Conservation (phyloP, 2,888 invertebrate species). For the Melinopterus prodromus region DNA sequence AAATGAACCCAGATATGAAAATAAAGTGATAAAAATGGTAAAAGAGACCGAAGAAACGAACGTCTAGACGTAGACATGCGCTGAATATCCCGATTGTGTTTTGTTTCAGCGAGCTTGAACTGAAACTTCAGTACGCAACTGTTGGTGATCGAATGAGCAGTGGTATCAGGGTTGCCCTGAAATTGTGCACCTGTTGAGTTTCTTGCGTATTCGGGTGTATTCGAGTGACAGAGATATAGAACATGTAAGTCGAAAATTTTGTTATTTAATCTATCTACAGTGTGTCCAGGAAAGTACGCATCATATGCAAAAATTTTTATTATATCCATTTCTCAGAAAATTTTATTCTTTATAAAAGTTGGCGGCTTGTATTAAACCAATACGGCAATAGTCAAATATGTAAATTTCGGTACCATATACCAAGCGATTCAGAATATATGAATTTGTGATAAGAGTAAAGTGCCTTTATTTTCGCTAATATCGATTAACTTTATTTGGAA, state of each 20-base stretch:
- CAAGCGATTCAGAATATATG: no score
- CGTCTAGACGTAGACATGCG: not conserved
- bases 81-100: not conserved
- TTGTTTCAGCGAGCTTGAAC: not conserved
- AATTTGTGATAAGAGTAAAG: no score
- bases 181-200: not conserved
- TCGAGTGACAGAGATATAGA: not conserved
- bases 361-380: no score
- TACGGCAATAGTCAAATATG: no score
- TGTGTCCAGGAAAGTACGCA: no score
- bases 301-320: no score
- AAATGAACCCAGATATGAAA: not conserved
- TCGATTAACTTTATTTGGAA: no score
- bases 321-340: no score
- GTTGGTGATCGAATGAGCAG: not conserved
- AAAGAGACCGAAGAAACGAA: not conserved
- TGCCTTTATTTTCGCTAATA: no score
- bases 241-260: not conserved
- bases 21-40: not conserved
- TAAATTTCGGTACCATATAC: no score
- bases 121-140: not conserved
- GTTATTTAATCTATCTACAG: no score
- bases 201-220: not conserved
- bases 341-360: no score
- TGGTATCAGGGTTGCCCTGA: not conserved